A percentile compares a stretch with the other conserved stretches of the same genome.
Conservation (phyloP, 2,113 vertebrate genomes). For the Naja naja region DNA sequence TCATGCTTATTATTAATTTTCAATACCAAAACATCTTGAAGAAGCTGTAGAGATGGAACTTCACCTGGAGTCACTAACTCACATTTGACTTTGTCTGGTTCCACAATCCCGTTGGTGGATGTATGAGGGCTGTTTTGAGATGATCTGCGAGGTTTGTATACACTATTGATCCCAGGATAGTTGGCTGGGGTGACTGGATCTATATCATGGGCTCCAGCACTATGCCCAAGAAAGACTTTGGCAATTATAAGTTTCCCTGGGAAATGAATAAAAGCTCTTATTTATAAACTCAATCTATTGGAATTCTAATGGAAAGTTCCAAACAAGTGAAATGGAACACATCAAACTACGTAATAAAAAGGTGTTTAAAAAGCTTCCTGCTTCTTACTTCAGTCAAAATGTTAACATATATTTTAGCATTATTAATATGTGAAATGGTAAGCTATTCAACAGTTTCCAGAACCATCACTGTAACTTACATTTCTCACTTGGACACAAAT, state of each 20-base stretch:
- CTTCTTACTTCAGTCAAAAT: neutral
- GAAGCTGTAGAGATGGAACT: neutral
- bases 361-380: neutral
- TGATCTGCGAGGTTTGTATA: slow-evolving; percentile 69
- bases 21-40: neutral
- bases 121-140: slow-evolving; percentile 51
- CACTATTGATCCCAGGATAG: slow-evolving; percentile 73
- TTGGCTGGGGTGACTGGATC: slow-evolving; percentile 58
- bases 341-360: neutral
- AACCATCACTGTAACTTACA: neutral
- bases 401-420: neutral
- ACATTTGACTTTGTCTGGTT: slow-evolving; percentile 28
- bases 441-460: neutral
- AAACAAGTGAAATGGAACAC: neutral
- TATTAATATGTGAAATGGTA: neutral
- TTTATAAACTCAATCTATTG: neutral
- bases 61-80: slow-evolving; percentile 2
- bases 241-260: slow-evolving; percentile 77
- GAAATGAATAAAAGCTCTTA: slow-evolving; percentile 19
- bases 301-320: neutral
- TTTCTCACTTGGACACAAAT: neutral
- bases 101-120: slow-evolving; percentile 3
- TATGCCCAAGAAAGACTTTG: slow-evolving; percentile 79
- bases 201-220: slow-evolving; percentile 58
- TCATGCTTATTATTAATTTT: neutral